Conservation (phyloP, 1,140 invertebrate genomes). For the Trichonephila clavata region DNA sequence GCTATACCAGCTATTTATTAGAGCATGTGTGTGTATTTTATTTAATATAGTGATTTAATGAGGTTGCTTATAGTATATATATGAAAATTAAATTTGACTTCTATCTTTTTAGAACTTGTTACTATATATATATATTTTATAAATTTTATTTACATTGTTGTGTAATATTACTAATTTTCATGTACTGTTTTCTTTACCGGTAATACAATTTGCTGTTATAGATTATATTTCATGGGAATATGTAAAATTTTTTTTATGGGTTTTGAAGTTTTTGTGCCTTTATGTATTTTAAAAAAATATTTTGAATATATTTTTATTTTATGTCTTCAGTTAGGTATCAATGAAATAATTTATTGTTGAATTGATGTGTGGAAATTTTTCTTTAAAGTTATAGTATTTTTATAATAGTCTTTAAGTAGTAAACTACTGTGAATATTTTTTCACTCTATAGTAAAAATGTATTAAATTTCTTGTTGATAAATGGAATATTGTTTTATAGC, state of each 20-base stretch:
- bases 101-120: background rate
- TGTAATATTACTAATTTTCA: background rate
- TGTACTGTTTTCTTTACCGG: no score
- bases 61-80: background rate
- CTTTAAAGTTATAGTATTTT: conserved; percentile 23
- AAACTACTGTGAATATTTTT: conserved; percentile 13
- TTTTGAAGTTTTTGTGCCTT: no score
- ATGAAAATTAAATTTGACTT: background rate
- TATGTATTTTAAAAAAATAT: no score
- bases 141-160: background rate
- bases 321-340: no score
- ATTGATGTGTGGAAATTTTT: no score
- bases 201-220: no score
- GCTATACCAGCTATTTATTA: background rate
- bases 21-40: background rate
- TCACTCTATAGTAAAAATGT: background rate
- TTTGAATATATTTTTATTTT: no score
- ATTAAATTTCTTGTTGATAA: background rate
- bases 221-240: no score
- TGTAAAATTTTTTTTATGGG: no score
- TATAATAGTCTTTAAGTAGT: conserved; percentile 28
- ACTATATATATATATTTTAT: background rate
- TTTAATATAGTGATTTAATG: conserved; percentile 42
- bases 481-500: conserved; percentile 47
- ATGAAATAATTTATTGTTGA: no score